Percentiles rank a stretch among this genome's conserved stretches.
These are phyloP conservation scores for Chionis minor DNA, from an alignment of 2,113 vertebrate species.

Conservation along the genomic window DNA sequence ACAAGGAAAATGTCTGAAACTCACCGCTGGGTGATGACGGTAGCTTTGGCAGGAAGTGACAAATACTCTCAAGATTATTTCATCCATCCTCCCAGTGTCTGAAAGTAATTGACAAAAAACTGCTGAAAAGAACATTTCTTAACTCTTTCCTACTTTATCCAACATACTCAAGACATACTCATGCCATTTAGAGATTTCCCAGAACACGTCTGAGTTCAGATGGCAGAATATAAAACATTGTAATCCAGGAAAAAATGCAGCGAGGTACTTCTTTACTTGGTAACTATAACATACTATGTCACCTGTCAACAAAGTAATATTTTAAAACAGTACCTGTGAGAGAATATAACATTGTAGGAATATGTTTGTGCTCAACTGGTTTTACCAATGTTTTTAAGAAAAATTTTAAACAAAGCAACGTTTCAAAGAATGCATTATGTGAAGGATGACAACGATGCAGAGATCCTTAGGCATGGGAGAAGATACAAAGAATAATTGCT, in stretches of 20 bases:
- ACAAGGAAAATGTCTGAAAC: not conserved
- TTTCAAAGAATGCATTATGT: not conserved
- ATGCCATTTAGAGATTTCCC: not conserved
- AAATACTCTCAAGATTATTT: not conserved
- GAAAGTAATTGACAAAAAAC: not conserved
- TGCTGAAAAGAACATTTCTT: not conserved
- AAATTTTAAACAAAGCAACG: not conserved
- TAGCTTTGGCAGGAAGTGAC: not conserved
- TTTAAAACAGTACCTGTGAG: not conserved
- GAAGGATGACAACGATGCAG: not conserved
- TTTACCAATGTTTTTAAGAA: not conserved
- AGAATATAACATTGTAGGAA: not conserved
- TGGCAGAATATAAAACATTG: not conserved
- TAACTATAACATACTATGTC: not conserved
- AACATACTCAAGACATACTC: not conserved
- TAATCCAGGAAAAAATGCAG: not conserved
- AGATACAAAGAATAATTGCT: not conserved
- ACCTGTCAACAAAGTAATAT: not conserved
- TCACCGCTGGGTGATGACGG: not conserved
- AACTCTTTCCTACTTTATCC: not conserved
- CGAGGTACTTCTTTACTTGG: not conserved
- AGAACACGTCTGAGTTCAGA: not conserved
- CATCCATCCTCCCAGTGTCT: not conserved
- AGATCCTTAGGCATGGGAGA: not conserved
- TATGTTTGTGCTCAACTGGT: not conserved